Evolutionary conservation across 2,888 invertebrate genomes (phyloP).

Genomic region (Dyspetes luteomarginatus): DNA sequence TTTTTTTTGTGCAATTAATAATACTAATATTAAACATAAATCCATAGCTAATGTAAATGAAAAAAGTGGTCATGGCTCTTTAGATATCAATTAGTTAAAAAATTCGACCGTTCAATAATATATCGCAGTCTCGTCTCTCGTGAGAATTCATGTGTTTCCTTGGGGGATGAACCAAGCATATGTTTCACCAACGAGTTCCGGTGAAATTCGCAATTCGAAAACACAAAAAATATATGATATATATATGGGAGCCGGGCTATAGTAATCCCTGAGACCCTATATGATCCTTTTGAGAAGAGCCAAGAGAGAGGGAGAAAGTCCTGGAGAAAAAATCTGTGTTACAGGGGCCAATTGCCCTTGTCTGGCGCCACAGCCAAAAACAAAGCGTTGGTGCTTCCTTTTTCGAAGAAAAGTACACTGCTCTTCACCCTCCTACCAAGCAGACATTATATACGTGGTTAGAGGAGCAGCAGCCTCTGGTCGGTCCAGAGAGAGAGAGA

Average conservation of each 20-base stretch:
- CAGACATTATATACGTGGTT: constrained; percentile 5
- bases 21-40: no score
- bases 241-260: background rate
- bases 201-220: constrained; percentile 53
- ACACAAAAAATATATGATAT: background rate
- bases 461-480: background rate
- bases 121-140: constrained; percentile 31
- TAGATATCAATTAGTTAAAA: constrained; percentile 61
- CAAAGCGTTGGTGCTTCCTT: constrained; percentile 46
- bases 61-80: constrained; percentile 54
- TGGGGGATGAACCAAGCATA: constrained; percentile 13
- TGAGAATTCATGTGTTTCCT: constrained; percentile 42
- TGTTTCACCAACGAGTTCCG: constrained; percentile 50
- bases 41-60: no score
- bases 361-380: constrained; percentile 58
- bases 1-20: no score
- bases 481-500: background rate
- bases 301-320: constrained; percentile 9
- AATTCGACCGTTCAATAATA: constrained; percentile 47
- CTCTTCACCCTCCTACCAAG: constrained; percentile 18
- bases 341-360: constrained; percentile 56
- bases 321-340: constrained; percentile 37
- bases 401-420: constrained; percentile 55
- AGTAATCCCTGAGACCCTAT: constrained; percentile 29
- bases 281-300: constrained; percentile 31